phyloP scores from a whole-genome alignment of 35 echinoderm and acorn worm species.

The Diadema setosum region DNA sequence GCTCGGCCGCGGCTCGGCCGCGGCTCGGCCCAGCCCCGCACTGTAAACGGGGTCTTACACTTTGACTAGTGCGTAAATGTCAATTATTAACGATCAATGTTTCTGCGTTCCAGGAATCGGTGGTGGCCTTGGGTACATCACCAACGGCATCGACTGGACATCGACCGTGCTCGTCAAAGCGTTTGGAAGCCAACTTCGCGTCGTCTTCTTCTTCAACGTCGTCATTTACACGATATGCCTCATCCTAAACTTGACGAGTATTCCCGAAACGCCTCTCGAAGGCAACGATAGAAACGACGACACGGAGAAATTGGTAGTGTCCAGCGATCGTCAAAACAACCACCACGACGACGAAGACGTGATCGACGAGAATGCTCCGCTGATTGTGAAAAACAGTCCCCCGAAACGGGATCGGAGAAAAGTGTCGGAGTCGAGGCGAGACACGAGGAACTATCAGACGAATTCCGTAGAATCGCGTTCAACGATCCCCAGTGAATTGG shows the following conservation, averaged over 20 bases:
- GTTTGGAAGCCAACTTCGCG: conserved; percentile 56
- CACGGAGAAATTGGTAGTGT: background rate
- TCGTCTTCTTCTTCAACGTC: conserved; percentile 49
- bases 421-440: no score
- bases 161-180: conserved; percentile 21
- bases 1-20: no score
- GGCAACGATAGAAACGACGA: background rate
- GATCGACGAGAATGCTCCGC: background rate
- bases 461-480: no score
- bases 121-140: conserved; percentile 66
- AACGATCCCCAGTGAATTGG: no score
- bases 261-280: conserved; percentile 62
- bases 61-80: no score
- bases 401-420: no score
- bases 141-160: conserved; percentile 82
- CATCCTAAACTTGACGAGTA: conserved; percentile 58
- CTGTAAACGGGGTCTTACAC: no score
- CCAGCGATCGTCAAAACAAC: no score
- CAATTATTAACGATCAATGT: background rate
- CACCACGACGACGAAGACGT: no score
- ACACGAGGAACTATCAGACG: no score
- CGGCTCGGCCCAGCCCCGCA: no score
- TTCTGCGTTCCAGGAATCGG: conserved; percentile 57
- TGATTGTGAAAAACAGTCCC: no score
- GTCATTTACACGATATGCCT: conserved; percentile 42